Conservation (phyloP, 2,888 invertebrate genomes). For the Drosophila mayaguana region DNA sequence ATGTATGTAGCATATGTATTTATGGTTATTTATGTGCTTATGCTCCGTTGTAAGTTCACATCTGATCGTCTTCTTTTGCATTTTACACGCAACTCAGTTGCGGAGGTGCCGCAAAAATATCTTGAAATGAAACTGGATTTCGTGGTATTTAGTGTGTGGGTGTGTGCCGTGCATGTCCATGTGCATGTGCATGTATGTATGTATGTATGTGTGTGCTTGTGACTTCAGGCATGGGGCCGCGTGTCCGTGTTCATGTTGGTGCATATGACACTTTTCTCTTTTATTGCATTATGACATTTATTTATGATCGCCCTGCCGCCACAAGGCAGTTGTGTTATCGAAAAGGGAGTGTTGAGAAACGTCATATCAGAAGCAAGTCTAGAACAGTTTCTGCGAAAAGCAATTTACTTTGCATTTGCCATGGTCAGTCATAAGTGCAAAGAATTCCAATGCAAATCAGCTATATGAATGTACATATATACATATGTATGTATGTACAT, state of each 20-base stretch:
- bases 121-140: constrained; percentile 50
- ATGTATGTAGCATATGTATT: neutral
- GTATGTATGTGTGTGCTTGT: constrained; percentile 22
- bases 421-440: constrained; percentile 30
- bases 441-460: constrained; percentile 1
- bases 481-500: neutral
- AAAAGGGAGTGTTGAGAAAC: constrained; percentile 29
- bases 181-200: constrained; percentile 15
- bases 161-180: constrained; percentile 22
- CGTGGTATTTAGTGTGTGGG: constrained; percentile 20
- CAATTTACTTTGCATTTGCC: constrained; percentile 14
- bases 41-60: constrained; percentile 25
- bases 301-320: constrained; percentile 64
- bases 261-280: constrained; percentile 69
- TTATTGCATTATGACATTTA: constrained; percentile 78
- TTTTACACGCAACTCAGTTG: constrained; percentile 58
- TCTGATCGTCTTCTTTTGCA: constrained; percentile 43
- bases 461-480: neutral
- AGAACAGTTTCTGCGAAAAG: constrained; percentile 25
- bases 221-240: constrained; percentile 49
- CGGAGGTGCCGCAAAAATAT: constrained; percentile 42
- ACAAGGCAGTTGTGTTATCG: neutral
- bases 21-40: constrained; percentile 1
- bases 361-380: constrained; percentile 17
- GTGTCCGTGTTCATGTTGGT: constrained; percentile 44